Percentiles rank a stretch among this genome's conserved stretches.
Conservation (phyloP, 1,140 invertebrate species). For the Hylaeus anthracinus region DNA sequence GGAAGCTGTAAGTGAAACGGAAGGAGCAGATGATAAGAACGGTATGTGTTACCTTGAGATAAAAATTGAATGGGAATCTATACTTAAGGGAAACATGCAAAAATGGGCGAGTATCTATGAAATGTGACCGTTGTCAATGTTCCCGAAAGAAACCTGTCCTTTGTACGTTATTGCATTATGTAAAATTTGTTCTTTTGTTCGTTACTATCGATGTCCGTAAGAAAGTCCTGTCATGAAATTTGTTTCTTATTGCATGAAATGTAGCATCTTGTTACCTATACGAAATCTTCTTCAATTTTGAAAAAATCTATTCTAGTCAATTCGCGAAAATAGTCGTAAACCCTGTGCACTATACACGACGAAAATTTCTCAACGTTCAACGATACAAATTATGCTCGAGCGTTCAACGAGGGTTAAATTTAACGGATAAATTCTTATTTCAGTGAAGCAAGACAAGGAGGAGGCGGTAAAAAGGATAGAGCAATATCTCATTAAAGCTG, state of each 20-base stretch:
- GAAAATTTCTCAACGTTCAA: background rate
- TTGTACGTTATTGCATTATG: slow-evolving; percentile 21
- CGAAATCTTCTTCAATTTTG: too few species aligned
- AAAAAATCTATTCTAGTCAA: too few species aligned
- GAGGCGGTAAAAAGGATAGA: slow-evolving; percentile 69
- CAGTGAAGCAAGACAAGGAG: slow-evolving; percentile 60
- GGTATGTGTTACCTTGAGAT: slow-evolving; percentile 58
- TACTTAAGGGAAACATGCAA: background rate
- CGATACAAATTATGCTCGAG: background rate
- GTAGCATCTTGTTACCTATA: too few species aligned
- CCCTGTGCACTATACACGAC: background rate
- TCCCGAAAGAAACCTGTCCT: background rate
- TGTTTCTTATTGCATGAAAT: too few species aligned
- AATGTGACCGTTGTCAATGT: background rate
- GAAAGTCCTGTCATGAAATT: too few species aligned
- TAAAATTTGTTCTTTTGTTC: background rate
- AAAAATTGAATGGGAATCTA: slow-evolving; percentile 6
- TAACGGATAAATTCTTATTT: slow-evolving; percentile 23
- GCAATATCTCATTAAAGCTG: slow-evolving; percentile 70
- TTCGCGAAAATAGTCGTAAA: too few species aligned
- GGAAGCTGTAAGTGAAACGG: slow-evolving; percentile 63
- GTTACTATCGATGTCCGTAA: too few species aligned
- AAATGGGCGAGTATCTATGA: slow-evolving; percentile 10
- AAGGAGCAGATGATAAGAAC: slow-evolving; percentile 60
- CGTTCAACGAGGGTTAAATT: background rate